Evolutionary conservation across 35 echinoderm and acorn worm genomes (phyloP), one percentile per base, ranked within the genome.

Genomic region (Apostichopus californicus): DNA sequence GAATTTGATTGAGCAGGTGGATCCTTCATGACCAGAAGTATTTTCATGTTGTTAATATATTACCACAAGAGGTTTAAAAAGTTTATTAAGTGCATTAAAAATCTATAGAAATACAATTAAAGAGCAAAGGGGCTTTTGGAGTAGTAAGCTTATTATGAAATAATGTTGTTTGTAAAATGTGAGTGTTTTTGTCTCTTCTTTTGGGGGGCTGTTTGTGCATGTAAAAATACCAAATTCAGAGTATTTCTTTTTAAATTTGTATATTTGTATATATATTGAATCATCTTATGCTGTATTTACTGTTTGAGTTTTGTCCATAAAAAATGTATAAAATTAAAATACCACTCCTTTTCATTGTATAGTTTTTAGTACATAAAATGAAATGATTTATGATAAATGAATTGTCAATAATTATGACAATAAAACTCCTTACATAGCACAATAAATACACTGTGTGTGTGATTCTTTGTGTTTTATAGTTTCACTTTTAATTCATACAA

Each of bases 191-290:
- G 34, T 46, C 34, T 46, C 34, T 46, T 46, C 34, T 46, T 3
- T 46, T 46, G 34, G 34, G 34, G 34, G 56, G 55, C 20, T 60
- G 55, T 85, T 58, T 85, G 81, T 85, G 81, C 81, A 85, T 85
- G 57, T 85, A 85, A 85, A 85, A 85, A 85, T 85, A 85, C 21
- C 13, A 85, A 85, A 85, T 85, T 85, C 81, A 85, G 81, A 85
- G 81, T 85, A 85, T 85, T 85, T 58, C 55, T 58, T 85, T 85
- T 85, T 46, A 46, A 85, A 85, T 58, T 25, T 85, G 81, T 85
- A 85, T 85, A 85, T 85, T 59, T 59, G 81, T 85, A 85, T 59
- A 81, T 85, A 85, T 85, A 85, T 85, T 85, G 81, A 85, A 13
- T 85, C 81, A 85, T 59, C 81, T 23, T 85, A 85, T 59, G 21